Evolutionary conservation across 2,113 vertebrate genomes (phyloP), one percentile per base, ranked within the genome.

Genomic region (Piaya cayana): DNA sequence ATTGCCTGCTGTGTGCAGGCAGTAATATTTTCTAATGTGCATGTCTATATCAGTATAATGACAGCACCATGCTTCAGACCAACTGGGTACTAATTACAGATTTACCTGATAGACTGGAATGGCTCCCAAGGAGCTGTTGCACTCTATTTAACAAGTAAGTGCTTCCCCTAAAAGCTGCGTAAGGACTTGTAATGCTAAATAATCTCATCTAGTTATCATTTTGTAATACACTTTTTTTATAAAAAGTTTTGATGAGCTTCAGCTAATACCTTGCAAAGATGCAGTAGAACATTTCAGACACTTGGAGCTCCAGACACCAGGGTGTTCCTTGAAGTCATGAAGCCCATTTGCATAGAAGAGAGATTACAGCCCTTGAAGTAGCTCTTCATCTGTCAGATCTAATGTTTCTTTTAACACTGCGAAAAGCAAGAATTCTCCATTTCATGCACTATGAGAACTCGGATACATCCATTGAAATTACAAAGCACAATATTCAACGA

Each of bases 41-140:
- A 43, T 64, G 87, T 93, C 85, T 95, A 4, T 90, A 70, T 90
- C 85, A 92, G 70, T 39, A 34, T 81, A 92, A 86, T 88, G 90
- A 93, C 85, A 94, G 92, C 79, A 90, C 82, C 68, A 75, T 2
- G 8, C 88, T 86, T 88, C 82, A 90, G 71, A 96, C 81, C 93
- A 80, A 94, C 93, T 94, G 92, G 76, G 45, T 96, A 64, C 93
- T 94, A 96, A 96, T 95, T 97, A 92, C 90, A 93, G 92, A 95
- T 94, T 93, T 90, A 96, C 90, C 93, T 96, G 92, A 83, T 52
- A 88, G 88, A 34, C 75, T 87, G 79, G 50, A 95, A 96, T 86
- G 93, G 63, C 85, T 96, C 94, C 93, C 90, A 64, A 64, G 94
- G 88, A 94, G 71, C 85, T 88, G 71, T 3, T 95, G 87, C 90